Base-by-base conservation (phyloP, 2,797 vertebrate species). In the Lagodon rhomboides region DNA sequence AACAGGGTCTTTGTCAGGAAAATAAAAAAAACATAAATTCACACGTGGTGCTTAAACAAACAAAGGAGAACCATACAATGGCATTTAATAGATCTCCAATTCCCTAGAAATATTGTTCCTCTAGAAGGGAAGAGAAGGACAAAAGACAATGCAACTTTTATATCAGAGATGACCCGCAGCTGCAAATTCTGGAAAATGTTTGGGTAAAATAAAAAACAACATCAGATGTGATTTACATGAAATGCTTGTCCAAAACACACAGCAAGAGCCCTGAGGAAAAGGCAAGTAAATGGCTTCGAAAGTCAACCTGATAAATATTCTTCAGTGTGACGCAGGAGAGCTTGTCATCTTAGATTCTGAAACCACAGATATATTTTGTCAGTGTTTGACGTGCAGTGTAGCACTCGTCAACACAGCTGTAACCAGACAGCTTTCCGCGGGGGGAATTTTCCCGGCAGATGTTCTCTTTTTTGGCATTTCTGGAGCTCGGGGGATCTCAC, bases 321-420 rank as follows among this genome's bases (percentile, higher is more conserved):
- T 34, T 13, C 9, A 27, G 11, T 20, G 13, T 18, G 38, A 34
- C 44, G 38, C 63, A 16, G 30, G 22, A 67, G 38, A 51, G 23
- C 25, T 55, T 27, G 6, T 47, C 25, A 9, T 64, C 46, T 60
- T 2, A 20, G 18, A 68, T 47, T 70, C 63, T 72, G 54, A 81
- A 81, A 50, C 12, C 46, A 4, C 27, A 34, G 71, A 64, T 56
- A 18, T 56, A 30, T 30, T n/a, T 2, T 65, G 49, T 75, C 72
- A 85, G 22, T 64, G n/a, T 3, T 56, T 85, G 66, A 75, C 71
- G 59, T 54, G 64, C 63, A 43, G 81, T 18, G 17, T 23, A 20
- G 23, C 53, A 3, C 67, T 43, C 12, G 27, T 69, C 68, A 75
- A 23, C 47, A 53, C 0, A 49, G 22, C 60, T 82, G 17, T 34